phyloP scores from a whole-genome alignment of 2,888 invertebrate genomes.

The Acronicta alni region DNA sequence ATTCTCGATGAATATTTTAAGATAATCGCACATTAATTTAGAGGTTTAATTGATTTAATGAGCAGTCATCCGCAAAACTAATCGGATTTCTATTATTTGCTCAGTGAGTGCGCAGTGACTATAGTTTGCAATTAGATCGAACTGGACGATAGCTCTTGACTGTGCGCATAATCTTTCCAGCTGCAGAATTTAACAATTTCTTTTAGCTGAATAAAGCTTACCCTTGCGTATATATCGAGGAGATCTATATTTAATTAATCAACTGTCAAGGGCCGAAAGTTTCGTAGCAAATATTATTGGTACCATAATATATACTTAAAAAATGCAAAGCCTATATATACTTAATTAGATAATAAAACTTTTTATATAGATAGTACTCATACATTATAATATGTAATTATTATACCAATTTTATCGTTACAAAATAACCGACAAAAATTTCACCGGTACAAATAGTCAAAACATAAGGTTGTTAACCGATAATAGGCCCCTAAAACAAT shows the following conservation, averaged over 20 bases:
- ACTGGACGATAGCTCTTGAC: constrained; percentile 1
- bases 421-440: neutral
- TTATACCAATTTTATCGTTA: too few relatives aligned
- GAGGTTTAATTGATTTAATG: constrained; percentile 5
- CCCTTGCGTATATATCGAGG: too few relatives aligned
- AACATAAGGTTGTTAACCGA: neutral
- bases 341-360: too few relatives aligned
- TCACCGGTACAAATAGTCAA: neutral
- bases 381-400: too few relatives aligned
- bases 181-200: neutral
- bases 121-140: constrained; percentile 1
- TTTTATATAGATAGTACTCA: too few relatives aligned
- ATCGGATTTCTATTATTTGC: constrained; percentile 5
- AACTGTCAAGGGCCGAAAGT: too few relatives aligned
- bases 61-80: constrained; percentile 1
- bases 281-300: too few relatives aligned
- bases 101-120: neutral
- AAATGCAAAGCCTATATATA: too few relatives aligned
- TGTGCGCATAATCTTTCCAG: constrained; percentile 13
- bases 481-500: constrained; percentile 20
- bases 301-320: too few relatives aligned
- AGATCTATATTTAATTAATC: too few relatives aligned
- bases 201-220: constrained; percentile 7
- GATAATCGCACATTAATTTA: constrained; percentile 17
- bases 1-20: constrained; percentile 5